Evolutionary conservation across 2,113 vertebrate genomes (phyloP), one percentile per base, ranked within the genome.

Genomic region (Planiliza haematocheilus): DNA sequence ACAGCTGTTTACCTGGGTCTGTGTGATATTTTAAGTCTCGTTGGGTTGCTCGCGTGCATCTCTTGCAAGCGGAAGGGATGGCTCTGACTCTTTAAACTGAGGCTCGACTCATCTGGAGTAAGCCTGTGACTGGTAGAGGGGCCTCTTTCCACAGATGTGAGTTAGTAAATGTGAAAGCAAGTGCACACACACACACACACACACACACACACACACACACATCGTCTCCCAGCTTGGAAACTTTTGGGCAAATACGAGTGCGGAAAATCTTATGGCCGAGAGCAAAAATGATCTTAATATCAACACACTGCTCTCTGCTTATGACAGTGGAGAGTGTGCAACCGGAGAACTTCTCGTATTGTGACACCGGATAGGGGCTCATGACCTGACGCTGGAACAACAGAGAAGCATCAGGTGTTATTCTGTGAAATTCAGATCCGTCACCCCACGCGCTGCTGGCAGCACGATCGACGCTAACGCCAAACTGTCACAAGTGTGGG

Each of bases 351-450:
- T 13, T 68, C 77, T 58, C 77, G 30, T 62, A 37, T 58, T 52
- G 14, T 57, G 64, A 80, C 9, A 49, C 56, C 2, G 9, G 38
- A 55, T 38, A 21, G 3, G 30, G 34, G 52, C 66, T 77, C 11
- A 52, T 56, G 57, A 16, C 71, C 45, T 45, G 68, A 74, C 30
- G 34, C 71, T 79, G 60, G 57, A 63, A 68, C 46, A 67, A 50
- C 69, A 65, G 41, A 63, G 71, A 77, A 82, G 74, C 11, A 79
- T 86, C 84, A 90, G 77, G 84, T 91, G 79, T 77, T 79, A 34
- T n/a, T 85, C 24, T 76, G 70, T 81, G 70, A 82, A 77, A 77
- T 60, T 78, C 24, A 74, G 70, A 69, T 79, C 52, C 62, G 63
- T 78, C 74, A 70, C 65, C 62, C 24, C 79, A 70, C 70, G 63